Evolutionary conservation across 2,113 vertebrate genomes (phyloP).

Genomic region (Dicrurus megarhynchus): DNA sequence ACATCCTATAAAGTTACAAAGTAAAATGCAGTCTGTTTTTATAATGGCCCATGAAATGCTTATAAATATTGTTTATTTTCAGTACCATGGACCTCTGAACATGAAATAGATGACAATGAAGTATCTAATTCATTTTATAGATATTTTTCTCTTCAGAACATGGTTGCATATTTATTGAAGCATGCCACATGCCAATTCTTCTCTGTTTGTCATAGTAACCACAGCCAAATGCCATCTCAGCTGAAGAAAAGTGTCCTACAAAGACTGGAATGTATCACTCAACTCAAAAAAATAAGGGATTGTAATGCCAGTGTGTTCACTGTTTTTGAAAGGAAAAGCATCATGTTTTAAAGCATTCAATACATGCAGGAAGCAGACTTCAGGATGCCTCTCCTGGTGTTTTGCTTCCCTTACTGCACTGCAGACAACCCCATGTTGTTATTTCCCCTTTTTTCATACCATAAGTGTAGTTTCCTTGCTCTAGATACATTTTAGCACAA

Average conservation of each 20-base stretch:
- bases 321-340: constrained; percentile 69
- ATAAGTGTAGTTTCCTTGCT: constrained; percentile 56
- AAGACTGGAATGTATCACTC: constrained; percentile 65
- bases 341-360: constrained; percentile 68
- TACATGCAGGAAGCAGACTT: constrained; percentile 66
- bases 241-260: not conserved
- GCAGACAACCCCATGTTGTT: constrained; percentile 62
- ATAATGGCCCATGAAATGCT: not conserved
- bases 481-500: constrained; percentile 53
- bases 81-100: constrained; percentile 61
- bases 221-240: constrained; percentile 32
- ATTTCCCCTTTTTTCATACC: constrained; percentile 56
- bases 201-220: constrained; percentile 43
- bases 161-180: not conserved
- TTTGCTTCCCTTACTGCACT: constrained; percentile 58
- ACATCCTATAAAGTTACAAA: constrained; percentile 36
- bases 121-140: not conserved
- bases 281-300: not conserved
- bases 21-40: not conserved
- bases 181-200: not conserved
- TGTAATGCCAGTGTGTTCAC: constrained; percentile 22
- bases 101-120: not conserved
- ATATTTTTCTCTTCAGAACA: not conserved
- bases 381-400: constrained; percentile 46
- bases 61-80: constrained; percentile 43